Conservation (phyloP, 64 coral and sea anemone genomes). For the Porites lutea region DNA sequence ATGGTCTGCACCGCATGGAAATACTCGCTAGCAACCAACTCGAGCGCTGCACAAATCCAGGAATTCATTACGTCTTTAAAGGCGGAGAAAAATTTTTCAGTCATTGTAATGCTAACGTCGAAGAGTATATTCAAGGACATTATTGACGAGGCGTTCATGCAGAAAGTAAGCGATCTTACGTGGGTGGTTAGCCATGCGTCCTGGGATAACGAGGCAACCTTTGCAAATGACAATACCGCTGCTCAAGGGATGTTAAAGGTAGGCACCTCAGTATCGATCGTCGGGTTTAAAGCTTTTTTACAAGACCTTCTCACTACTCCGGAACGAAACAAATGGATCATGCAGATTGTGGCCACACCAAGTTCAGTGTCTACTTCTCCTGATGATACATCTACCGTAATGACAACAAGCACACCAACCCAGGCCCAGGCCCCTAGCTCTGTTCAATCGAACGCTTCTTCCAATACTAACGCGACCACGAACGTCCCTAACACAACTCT, state of each 20-base stretch:
- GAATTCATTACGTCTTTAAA: constrained; percentile 68
- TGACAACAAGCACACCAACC: constrained; percentile 22
- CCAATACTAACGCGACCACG: constrained; percentile 10
- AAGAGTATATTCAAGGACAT: constrained; percentile 59
- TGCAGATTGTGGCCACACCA: constrained; percentile 49
- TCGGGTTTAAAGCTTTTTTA: constrained; percentile 66
- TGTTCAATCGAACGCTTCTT: neutral
- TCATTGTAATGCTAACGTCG: constrained; percentile 78
- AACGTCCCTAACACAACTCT: neutral
- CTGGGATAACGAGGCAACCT: constrained; percentile 64
- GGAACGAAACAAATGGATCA: constrained; percentile 78
- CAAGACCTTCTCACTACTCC: constrained; percentile 37
- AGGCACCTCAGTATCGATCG: constrained; percentile 43
- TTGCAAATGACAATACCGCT: constrained; percentile 72
- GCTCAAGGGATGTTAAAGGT: constrained; percentile 90
- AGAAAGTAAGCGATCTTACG: constrained; percentile 80
- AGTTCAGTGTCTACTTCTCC: neutral
- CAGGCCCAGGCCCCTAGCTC: neutral
- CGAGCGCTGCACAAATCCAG: constrained; percentile 52
- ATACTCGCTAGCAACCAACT: constrained; percentile 43
- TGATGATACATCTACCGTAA: neutral
- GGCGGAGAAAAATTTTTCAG: constrained; percentile 76
- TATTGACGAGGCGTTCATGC: constrained; percentile 76
- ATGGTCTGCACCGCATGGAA: constrained; percentile 73
- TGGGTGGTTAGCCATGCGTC: constrained; percentile 78